Evolutionary conservation across 2,797 vertebrate species (phyloP).

Genomic region (Pseudocheirus occidentalis): DNA sequence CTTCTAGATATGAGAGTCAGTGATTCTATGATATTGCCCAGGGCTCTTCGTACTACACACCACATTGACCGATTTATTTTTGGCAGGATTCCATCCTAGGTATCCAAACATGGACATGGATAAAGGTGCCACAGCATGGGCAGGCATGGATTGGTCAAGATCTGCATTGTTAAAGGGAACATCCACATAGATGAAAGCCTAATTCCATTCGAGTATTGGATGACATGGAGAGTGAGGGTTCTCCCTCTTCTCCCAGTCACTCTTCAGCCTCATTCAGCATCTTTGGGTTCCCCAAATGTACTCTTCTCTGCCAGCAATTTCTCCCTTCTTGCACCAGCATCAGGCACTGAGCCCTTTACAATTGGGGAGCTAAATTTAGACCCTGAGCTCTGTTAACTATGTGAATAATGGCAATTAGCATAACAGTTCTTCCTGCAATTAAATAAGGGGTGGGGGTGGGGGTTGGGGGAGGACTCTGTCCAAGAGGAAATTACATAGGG

Average conservation of each 20-base stretch:
- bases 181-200: not conserved
- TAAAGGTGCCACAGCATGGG: not conserved
- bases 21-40: not conserved
- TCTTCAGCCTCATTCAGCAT: not conserved
- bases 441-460: constrained; percentile 58
- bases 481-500: constrained; percentile 73
- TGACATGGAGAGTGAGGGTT: not conserved
- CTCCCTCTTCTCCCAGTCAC: not conserved
- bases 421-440: constrained; percentile 80
- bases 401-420: constrained; percentile 81
- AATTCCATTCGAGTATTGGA: not conserved
- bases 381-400: constrained; percentile 54
- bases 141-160: not conserved
- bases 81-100: not conserved
- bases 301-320: constrained; percentile 16
- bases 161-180: not conserved
- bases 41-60: not conserved
- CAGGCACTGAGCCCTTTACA: constrained; percentile 13
- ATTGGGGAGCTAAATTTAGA: constrained; percentile 74
- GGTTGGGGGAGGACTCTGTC: constrained; percentile 43
- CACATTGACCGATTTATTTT: not conserved
- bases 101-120: not conserved
- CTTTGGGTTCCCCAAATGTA: not conserved
- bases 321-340: not conserved
- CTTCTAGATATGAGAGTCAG: not conserved